Percentiles rank a stretch among this genome's conserved stretches.
Conservation (phyloP, 2,113 vertebrate species). For the Hypocryptadius cinnamomeus region DNA sequence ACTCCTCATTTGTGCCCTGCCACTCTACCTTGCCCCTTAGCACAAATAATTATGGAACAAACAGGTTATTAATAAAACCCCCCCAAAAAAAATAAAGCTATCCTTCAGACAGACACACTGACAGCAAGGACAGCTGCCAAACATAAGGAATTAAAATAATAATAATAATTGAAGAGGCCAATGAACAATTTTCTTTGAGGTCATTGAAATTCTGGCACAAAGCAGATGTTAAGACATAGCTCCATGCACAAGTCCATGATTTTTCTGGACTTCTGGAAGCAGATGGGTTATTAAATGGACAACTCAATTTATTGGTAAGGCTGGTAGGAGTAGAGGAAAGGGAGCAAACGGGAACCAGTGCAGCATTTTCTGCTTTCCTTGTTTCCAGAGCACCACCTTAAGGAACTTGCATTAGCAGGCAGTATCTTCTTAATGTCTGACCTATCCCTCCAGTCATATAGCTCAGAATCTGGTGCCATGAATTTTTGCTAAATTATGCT, state of each 20-base stretch:
- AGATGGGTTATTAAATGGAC: background rate
- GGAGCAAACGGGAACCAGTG: background rate
- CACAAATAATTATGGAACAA: background rate
- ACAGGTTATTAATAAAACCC: background rate
- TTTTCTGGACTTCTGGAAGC: background rate
- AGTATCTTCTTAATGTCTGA: constrained; percentile 77
- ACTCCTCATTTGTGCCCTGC: background rate
- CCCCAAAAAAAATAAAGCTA: background rate
- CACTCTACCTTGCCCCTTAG: background rate
- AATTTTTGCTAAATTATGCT: constrained; percentile 87
- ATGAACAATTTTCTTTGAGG: background rate
- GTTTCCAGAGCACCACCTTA: constrained; percentile 71
- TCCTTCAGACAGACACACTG: background rate
- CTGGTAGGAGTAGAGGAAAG: background rate
- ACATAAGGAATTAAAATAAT: background rate
- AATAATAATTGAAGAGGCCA: background rate
- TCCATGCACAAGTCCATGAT: background rate
- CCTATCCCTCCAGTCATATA: constrained; percentile 80
- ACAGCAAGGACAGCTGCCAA: background rate
- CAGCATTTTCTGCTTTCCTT: constrained; percentile 22
- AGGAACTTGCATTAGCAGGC: constrained; percentile 73
- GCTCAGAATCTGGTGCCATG: constrained; percentile 78
- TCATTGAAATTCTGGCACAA: background rate
- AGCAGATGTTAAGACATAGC: background rate
- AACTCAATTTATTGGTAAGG: constrained; percentile 20